Conservation (phyloP, 2,888 invertebrate species). For the Tipula confusa region DNA sequence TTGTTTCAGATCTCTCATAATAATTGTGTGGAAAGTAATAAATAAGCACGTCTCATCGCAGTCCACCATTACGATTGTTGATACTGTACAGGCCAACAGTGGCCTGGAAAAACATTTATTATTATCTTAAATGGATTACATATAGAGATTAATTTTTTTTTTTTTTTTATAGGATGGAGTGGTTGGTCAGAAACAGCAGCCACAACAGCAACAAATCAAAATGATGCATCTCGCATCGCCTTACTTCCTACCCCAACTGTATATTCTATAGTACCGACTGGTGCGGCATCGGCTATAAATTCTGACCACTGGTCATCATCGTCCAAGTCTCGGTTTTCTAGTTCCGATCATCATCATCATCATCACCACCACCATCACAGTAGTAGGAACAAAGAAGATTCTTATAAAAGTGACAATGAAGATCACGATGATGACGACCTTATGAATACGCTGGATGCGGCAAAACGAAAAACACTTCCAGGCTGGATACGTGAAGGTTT, state of each 20-base stretch:
- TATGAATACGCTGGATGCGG: slow-evolving; percentile 64
- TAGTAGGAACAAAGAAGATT: background rate
- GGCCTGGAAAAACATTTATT: no score
- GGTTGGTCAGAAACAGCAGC: background rate
- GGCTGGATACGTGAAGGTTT: slow-evolving; percentile 90
- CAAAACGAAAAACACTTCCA: slow-evolving; percentile 85
- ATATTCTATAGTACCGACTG: background rate
- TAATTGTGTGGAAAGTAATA: no score
- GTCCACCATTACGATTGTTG: no score
- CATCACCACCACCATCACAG: slow-evolving; percentile 31
- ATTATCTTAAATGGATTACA: no score
- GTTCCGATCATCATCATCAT: slow-evolving; percentile 33
- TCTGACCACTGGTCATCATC: background rate
- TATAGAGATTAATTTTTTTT: no score
- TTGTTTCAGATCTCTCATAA: no score
- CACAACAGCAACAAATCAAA: background rate
- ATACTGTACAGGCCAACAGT: no score
- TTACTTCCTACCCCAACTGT: background rate
- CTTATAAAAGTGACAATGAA: background rate
- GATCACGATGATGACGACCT: slow-evolving; percentile 36
- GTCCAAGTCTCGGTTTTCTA: background rate
- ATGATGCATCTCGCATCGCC: background rate
- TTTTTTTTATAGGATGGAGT: background rate
- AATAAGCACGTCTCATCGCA: no score
- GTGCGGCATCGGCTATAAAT: background rate